A percentile compares a stretch with the other conserved stretches of the same genome.
Evolutionary conservation across 2,113 vertebrate genomes (phyloP).

Genomic region (Lontra canadensis): DNA sequence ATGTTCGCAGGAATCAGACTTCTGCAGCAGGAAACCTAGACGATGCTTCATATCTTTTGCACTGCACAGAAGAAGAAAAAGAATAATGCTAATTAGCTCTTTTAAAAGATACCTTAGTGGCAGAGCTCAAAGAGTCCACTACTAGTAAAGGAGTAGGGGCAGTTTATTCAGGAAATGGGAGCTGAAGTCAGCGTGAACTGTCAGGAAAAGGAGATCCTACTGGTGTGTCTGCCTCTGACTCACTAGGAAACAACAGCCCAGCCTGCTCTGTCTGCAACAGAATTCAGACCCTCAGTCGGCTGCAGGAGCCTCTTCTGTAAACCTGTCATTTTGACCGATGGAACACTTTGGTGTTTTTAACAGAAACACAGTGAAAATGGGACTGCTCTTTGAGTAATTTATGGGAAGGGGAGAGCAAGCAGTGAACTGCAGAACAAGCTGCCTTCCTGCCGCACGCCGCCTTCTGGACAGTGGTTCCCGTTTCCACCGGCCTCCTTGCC

Average conservation of each 20-base stretch:
- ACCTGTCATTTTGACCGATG: neutral
- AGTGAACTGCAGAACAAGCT: neutral
- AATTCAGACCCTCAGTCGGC: neutral
- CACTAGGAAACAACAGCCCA: neutral
- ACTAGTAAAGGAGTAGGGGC: no score
- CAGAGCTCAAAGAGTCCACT: neutral
- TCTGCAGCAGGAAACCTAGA: slow-evolving; percentile 93
- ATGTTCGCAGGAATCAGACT: slow-evolving; percentile 89
- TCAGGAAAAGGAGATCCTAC: neutral
- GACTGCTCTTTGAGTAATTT: neutral
- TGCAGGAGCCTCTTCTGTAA: neutral
- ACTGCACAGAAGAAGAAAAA: slow-evolving; percentile 79
- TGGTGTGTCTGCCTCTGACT: neutral
- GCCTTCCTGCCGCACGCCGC: neutral
- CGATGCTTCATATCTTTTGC: slow-evolving; percentile 97
- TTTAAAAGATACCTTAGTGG: neutral
- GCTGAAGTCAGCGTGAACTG: neutral
- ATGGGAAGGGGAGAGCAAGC: neutral
- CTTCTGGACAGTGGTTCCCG: neutral
- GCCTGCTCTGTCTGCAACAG: neutral
- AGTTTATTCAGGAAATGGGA: neutral
- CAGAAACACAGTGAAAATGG: neutral
- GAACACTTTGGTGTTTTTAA: neutral
- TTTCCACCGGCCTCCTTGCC: neutral
- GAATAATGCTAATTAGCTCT: neutral